These are phyloP conservation scores for Antigone vipio DNA, from an alignment of 2,113 vertebrate species.

Conservation along the genomic window DNA sequence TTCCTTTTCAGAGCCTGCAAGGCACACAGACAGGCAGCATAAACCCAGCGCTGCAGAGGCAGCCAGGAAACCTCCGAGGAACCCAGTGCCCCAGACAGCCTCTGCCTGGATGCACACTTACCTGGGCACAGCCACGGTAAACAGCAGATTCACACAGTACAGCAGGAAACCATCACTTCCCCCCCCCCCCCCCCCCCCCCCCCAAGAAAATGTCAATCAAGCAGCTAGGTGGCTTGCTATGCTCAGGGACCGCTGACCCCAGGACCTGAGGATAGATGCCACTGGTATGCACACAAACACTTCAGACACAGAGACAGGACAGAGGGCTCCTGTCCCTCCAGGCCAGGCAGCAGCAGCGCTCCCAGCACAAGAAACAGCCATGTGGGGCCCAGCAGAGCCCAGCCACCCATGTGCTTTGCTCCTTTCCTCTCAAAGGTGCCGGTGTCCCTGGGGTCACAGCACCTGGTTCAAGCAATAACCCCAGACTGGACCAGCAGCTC, in stretches of 20 bases:
- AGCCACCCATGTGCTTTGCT: background rate
- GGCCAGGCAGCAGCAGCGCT: background rate
- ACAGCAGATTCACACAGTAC: background rate
- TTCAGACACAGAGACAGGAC: background rate
- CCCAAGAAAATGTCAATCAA: background rate
- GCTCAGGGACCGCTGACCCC: background rate
- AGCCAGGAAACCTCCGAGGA: slow-evolving; percentile 15
- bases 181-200: background rate
- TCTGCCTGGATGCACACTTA: slow-evolving; percentile 57
- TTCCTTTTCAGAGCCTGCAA: slow-evolving; percentile 98
- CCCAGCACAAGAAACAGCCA: background rate
- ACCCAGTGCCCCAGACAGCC: background rate
- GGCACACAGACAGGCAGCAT: slow-evolving; percentile 78
- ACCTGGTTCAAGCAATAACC: background rate
- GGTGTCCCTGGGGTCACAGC: background rate
- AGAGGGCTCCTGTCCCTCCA: background rate
- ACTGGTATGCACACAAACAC: background rate
- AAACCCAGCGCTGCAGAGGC: slow-evolving; percentile 9
- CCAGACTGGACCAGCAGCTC: background rate
- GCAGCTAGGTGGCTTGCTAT: background rate
- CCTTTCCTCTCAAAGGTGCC: background rate
- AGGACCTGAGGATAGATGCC: background rate
- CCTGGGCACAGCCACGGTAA: slow-evolving; percentile 28
- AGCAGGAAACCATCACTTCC: slow-evolving; percentile 28
- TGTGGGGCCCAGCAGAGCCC: background rate